These are phyloP conservation scores for Punctoribates punctum DNA, from an alignment of 2,888 invertebrate species.

Conservation along the genomic window DNA sequence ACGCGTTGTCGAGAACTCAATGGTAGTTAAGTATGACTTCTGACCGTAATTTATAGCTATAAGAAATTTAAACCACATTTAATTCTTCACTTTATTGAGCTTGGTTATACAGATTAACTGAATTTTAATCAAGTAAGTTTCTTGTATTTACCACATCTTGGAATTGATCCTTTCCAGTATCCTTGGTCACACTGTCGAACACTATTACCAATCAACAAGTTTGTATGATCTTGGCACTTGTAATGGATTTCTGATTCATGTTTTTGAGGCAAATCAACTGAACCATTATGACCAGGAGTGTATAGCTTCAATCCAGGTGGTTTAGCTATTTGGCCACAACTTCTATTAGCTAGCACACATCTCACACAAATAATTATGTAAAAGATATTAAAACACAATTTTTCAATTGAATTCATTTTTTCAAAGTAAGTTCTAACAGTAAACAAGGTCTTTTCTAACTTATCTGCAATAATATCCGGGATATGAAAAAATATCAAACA, in stretches of 20 bases:
- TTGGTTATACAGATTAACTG: not conserved
- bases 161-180: not conserved
- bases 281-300: not conserved
- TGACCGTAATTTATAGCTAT: not conserved
- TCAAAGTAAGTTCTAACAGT: too few species aligned
- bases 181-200: not conserved
- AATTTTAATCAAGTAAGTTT: not conserved
- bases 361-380: too few species aligned
- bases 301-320: not conserved
- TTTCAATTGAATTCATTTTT: too few species aligned
- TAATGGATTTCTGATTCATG: not conserved
- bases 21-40: not conserved
- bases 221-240: not conserved
- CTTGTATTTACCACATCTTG: not conserved
- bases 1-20: too few species aligned
- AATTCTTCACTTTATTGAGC: not conserved
- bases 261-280: not conserved
- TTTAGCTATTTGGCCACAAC: not conserved
- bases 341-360: too few species aligned
- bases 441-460: too few species aligned
- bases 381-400: too few species aligned
- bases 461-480: too few species aligned
- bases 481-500: too few species aligned
- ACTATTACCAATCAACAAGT: constrained; percentile 6
- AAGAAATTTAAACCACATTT: too few species aligned